Evolutionary conservation across 1,140 invertebrate genomes (phyloP).

Genomic region (Stegodyphus dumicola): DNA sequence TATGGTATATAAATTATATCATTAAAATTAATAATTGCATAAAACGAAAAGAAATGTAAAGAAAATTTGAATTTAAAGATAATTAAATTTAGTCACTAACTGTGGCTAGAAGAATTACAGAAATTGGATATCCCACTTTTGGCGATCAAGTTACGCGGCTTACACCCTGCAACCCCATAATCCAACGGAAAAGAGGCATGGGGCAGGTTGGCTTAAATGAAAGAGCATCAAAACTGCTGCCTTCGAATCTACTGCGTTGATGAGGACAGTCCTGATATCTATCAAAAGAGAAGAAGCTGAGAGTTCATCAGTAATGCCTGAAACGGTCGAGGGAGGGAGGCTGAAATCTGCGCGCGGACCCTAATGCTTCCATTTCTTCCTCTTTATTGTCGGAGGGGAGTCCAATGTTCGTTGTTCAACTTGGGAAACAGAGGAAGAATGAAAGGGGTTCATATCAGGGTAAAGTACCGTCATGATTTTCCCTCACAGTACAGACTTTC

Average conservation of each 20-base stretch:
- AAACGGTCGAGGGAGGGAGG: constrained; percentile 27
- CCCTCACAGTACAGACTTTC: too few relatives aligned
- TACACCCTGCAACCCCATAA: not conserved
- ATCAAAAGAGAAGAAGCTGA: constrained; percentile 36
- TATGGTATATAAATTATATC: too few relatives aligned
- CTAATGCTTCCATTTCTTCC: constrained; percentile 56
- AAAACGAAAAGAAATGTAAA: too few relatives aligned
- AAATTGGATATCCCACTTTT: too few relatives aligned
- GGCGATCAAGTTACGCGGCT: too few relatives aligned
- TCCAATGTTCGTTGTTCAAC: not conserved
- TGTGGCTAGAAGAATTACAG: too few relatives aligned
- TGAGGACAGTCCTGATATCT: constrained; percentile 46
- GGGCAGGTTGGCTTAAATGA: not conserved
- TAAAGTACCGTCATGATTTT: not conserved
- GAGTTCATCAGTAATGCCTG: constrained; percentile 28
- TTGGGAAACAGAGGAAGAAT: not conserved
- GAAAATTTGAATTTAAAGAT: too few relatives aligned
- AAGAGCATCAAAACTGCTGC: not conserved
- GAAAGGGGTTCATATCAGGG: not conserved
- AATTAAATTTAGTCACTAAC: too few relatives aligned
- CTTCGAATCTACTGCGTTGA: constrained; percentile 1
- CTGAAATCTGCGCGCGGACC: constrained; percentile 7
- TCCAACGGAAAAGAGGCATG: not conserved
- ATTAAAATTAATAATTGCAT: too few relatives aligned
- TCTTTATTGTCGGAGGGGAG: constrained; percentile 41